Base-by-base conservation (phyloP, 2,113 vertebrate species). In the Fukomys damarensis region DNA sequence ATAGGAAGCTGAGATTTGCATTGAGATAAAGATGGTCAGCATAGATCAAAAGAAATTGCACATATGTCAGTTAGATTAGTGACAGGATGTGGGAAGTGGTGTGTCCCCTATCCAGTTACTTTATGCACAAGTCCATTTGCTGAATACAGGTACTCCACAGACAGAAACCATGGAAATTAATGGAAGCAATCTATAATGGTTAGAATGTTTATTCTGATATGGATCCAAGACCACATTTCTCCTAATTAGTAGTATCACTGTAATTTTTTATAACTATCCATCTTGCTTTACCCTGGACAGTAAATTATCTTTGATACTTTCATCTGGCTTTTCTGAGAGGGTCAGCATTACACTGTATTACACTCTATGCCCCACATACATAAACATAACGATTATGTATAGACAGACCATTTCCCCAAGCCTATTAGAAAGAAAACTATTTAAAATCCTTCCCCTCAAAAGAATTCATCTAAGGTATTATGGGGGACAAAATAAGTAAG, bases 41-140 rank as follows among this genome's bases (percentile, higher is more conserved):
- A 94, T 32, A 98, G 97, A 99, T 98, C 98, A 98, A 98, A 98
- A 98, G 96, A 81, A 90, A 86, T 94, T 92, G 58, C 88, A 89
- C 61, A 90, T 85, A 81, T 97, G 96, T 97, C 97, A 98, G 12
- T 84, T 91, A 87, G 97, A 98, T 98, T 98, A 97, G 96, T 98
- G 94, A 94, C 98, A 98, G 98, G 98, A 98, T 98, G 96, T 98
- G 97, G 86, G 56, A 96, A 95, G 74, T 89, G 84, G 96, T 96
- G 85, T 83, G 63, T 94, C 93, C 89, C 65, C 0, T 97, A 98
- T 98, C 97, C 95, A 96, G 92, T 98, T 98, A 98, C 96, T 98
- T 98, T 82, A 94, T 70, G 70, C 59, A 94, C 14, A 26, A 91
- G 35, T 63, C 93, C 97, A 96, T 97, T 97, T 46, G 72, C 92